Percentiles rank a stretch among this genome's conserved stretches.
phyloP scores from a whole-genome alignment of 2,797 vertebrate species.

The Fratercula arctica region DNA sequence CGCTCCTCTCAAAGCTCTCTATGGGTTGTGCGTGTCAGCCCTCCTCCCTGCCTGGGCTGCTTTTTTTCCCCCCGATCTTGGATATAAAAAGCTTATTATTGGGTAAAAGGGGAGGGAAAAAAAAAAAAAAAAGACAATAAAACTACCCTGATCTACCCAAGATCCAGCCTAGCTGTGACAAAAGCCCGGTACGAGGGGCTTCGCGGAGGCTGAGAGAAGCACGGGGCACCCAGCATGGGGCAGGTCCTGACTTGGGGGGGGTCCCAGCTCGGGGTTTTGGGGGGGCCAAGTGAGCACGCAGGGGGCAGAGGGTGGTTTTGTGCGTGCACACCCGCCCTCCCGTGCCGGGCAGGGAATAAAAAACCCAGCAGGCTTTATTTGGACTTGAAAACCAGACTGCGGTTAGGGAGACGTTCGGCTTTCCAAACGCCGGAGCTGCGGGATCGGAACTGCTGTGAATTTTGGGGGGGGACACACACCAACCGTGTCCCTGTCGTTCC shows the following conservation, averaged over 20 bases:
- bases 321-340: background rate
- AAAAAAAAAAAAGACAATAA: background rate
- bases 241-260: background rate
- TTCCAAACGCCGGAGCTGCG: background rate
- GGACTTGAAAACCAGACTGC: background rate
- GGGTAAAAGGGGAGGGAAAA: background rate
- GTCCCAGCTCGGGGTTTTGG: rapidly evolving
- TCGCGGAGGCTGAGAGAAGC: background rate
- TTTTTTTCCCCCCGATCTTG: background rate
- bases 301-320: background rate
- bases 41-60: background rate
- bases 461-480: background rate
- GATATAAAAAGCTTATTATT: background rate
- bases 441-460: background rate
- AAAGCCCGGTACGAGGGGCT: background rate
- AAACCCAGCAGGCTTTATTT: background rate
- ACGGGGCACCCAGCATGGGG: background rate
- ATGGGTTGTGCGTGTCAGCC: background rate
- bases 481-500: background rate
- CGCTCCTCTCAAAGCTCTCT: background rate
- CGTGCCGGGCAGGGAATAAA: background rate
- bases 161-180: background rate
- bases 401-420: background rate
- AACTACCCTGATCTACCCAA: background rate
- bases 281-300: background rate